Base-by-base conservation (phyloP, 2,113 vertebrate species). In the Turnix velox region DNA sequence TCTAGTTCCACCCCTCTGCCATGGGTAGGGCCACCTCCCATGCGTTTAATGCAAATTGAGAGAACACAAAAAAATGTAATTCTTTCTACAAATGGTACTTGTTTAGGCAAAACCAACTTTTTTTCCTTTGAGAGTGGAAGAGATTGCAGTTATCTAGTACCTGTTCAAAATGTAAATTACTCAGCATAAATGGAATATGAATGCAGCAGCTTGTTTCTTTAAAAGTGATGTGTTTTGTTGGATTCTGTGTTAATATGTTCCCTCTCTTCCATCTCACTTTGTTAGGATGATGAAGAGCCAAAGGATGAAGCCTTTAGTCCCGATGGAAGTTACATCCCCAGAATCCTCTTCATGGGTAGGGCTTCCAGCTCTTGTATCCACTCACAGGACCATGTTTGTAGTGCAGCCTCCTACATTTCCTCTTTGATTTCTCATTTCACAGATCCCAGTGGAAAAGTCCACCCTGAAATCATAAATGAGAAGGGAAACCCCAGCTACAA, bases 401-500 rank as follows among this genome's bases (percentile, higher is more conserved):
- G 1, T 87, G 24, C 66, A 65, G 31, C 52, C 33, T 42, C 24
- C 42, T 77, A 35, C 9, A 48, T 54, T 25, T 92, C 55, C 13
- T 77, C 15, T 69, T 85, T 75, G n/a, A 14, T 76, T 67, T 93
- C 72, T 84, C 90, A 12, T 93, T 71, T 93, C 37, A n/a, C 87
- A 99, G 99, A 99, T 97, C 98, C 99, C 84, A 98, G 97, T 62
- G 99, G 99, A 59, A 98, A 98, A 90, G 98, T 99, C 52, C 99
- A 95, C 83, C 98, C 99, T 90, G 99, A 99, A 97, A 99, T 99
- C 92, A 98, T 97, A 88, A 99, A 99, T 92, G 98, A 97, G 94
- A 98, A 97, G 14, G 99, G 99, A 88, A 99, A 99, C 84, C 99
- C 99, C 58, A 99, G 98, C 98, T 99, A 99, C 97, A 99, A 99